These are phyloP conservation scores for Chrysina gloriosa DNA, from an alignment of 2,888 invertebrate species.

Conservation along the genomic window DNA sequence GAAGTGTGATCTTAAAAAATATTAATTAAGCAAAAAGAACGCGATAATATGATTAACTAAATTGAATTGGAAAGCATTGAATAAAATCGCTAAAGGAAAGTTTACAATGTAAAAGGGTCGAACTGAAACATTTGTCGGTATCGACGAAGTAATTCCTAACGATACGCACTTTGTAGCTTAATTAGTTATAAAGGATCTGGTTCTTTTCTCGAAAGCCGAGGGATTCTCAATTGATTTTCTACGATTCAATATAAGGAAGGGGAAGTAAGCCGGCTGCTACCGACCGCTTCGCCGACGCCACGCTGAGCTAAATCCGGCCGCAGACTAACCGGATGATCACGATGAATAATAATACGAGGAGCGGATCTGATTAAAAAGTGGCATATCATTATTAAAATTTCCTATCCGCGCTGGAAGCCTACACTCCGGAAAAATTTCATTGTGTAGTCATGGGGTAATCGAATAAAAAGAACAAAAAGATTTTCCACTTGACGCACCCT, in stretches of 20 bases:
- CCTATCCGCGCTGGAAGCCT: constrained; percentile 15
- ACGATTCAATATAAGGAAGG: constrained; percentile 14
- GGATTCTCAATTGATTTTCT: constrained; percentile 32
- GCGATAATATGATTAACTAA: neutral
- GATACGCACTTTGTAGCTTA: constrained; percentile 32
- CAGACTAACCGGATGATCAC: constrained; percentile 29
- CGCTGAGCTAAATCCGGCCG: constrained; percentile 23
- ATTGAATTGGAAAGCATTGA: neutral
- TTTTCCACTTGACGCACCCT: constrained; percentile 8
- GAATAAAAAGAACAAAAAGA: constrained; percentile 33
- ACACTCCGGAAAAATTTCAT: constrained; percentile 36
- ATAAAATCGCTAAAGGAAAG: constrained; percentile 1
- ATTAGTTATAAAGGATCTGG: constrained; percentile 32
- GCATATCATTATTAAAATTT: constrained; percentile 44
- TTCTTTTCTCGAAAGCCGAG: constrained; percentile 18
- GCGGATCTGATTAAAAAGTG: constrained; percentile 40
- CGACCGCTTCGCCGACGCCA: neutral
- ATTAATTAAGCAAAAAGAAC: neutral
- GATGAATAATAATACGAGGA: constrained; percentile 26
- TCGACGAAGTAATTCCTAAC: neutral
- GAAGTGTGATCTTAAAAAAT: neutral
- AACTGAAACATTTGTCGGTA: constrained; percentile 14
- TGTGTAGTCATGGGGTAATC: constrained; percentile 29
- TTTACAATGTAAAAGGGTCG: constrained; percentile 3
- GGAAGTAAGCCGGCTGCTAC: neutral